Evolutionary conservation across 2,888 invertebrate species (phyloP).

Genomic region (Drosophila koepferae): DNA sequence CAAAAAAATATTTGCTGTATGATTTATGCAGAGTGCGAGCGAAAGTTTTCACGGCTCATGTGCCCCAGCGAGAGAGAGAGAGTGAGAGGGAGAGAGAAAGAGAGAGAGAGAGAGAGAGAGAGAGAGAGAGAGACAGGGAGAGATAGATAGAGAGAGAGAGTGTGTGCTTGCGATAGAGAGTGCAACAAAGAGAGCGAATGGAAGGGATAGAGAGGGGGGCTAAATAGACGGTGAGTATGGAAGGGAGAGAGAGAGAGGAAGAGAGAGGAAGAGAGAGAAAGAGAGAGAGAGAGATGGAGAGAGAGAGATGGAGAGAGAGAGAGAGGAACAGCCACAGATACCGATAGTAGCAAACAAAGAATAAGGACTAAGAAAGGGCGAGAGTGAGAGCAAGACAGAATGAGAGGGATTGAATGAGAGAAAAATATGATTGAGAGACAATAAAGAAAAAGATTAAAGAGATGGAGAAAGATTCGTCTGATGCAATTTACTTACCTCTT

Average conservation of each 20-base stretch:
- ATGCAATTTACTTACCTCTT: no score
- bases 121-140: not conserved
- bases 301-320: not conserved
- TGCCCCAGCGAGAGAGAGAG: not conserved
- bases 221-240: no score
- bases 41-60: slow-evolving; percentile 23
- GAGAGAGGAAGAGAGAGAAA: not conserved
- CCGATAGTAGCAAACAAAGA: not conserved
- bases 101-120: not conserved
- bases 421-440: no score
- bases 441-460: no score
- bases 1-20: slow-evolving; percentile 28
- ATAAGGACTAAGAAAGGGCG: no score
- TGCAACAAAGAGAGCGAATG: not conserved
- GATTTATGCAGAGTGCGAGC: slow-evolving; percentile 42
- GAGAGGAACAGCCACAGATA: not conserved
- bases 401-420: no score
- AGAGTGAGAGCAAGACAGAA: not conserved
- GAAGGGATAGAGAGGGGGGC: accelerated
- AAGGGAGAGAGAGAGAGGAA: not conserved
- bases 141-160: not conserved
- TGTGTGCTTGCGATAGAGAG: not conserved
- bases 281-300: not conserved
- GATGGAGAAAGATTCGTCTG: no score
- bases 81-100: not conserved